Conservation (phyloP, 2,888 invertebrate genomes). For the Octonoba sinensis region DNA sequence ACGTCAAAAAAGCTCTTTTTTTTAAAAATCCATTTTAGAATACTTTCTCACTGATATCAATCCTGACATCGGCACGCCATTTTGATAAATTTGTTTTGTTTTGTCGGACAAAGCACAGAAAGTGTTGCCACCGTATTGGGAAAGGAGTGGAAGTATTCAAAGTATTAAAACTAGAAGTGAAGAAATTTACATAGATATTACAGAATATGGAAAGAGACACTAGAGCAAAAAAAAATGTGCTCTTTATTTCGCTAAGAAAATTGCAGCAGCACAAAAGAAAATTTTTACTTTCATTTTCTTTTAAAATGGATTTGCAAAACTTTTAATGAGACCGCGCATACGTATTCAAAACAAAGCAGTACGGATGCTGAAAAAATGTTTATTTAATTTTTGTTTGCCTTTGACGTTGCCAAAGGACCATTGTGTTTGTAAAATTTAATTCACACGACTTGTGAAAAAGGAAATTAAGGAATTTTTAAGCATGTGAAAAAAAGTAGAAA, state of each 20-base stretch:
- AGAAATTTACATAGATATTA: slow-evolving; percentile 57
- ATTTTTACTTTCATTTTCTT: neutral
- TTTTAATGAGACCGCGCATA: slow-evolving; percentile 39
- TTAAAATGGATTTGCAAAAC: slow-evolving; percentile 27
- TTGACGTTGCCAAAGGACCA: no score
- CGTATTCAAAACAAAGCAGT: slow-evolving; percentile 1
- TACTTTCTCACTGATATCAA: no score
- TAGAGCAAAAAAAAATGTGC: slow-evolving; percentile 6
- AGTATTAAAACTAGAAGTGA: slow-evolving; percentile 21
- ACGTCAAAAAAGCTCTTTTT: slow-evolving; percentile 29
- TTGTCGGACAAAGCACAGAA: no score
- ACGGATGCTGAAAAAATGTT: neutral
- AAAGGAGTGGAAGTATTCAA: slow-evolving; percentile 30
- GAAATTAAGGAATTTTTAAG: no score
- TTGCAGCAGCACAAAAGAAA: no score
- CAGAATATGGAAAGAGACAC: slow-evolving; percentile 10
- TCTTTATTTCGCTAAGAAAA: slow-evolving; percentile 10
- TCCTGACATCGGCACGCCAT: no score
- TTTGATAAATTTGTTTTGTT: no score
- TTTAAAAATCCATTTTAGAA: no score
- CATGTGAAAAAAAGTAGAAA: no score
- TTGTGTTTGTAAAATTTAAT: no score
- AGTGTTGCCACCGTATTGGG: slow-evolving; percentile 29
- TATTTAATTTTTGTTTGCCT: no score
- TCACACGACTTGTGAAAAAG: no score